Evolutionary conservation across 2,113 vertebrate species (phyloP).

Genomic region (Microcebus griseorufus): DNA sequence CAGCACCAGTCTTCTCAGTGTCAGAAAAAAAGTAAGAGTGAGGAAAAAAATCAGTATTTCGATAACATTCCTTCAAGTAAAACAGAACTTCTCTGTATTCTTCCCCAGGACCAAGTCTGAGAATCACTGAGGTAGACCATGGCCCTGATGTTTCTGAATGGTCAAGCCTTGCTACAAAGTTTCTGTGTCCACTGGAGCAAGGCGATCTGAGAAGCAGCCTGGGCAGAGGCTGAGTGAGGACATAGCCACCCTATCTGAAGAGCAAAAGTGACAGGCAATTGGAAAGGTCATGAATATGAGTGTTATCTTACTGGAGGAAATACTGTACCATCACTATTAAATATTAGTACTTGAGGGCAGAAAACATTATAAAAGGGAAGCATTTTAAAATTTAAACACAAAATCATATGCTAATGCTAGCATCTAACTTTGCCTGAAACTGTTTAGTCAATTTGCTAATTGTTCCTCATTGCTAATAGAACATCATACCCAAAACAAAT

Average conservation of each 20-base stretch:
- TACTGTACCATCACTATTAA: constrained; percentile 23
- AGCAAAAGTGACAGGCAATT: background rate
- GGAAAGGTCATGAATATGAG: background rate
- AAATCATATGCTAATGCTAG: background rate
- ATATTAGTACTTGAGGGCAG: constrained; percentile 11
- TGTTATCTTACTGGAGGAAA: background rate
- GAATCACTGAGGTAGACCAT: background rate
- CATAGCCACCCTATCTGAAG: background rate
- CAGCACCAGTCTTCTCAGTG: background rate
- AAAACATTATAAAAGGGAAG: constrained; percentile 14
- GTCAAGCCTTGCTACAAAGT: background rate
- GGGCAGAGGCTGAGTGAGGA: background rate
- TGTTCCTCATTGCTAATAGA: background rate
- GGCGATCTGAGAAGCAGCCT: background rate
- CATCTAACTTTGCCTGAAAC: constrained; percentile 46
- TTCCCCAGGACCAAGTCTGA: background rate
- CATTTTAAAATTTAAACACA: constrained; percentile 45
- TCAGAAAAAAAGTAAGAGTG: constrained; percentile 6
- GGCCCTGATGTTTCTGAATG: background rate
- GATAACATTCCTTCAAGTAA: background rate
- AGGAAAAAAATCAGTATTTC: background rate
- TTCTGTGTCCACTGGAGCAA: background rate
- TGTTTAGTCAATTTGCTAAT: constrained; percentile 28
- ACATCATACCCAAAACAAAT: constrained; percentile 5
- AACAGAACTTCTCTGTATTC: background rate